Base-by-base conservation (phyloP, 2,888 invertebrate genomes). In the Coelogynopora nodosa region DNA sequence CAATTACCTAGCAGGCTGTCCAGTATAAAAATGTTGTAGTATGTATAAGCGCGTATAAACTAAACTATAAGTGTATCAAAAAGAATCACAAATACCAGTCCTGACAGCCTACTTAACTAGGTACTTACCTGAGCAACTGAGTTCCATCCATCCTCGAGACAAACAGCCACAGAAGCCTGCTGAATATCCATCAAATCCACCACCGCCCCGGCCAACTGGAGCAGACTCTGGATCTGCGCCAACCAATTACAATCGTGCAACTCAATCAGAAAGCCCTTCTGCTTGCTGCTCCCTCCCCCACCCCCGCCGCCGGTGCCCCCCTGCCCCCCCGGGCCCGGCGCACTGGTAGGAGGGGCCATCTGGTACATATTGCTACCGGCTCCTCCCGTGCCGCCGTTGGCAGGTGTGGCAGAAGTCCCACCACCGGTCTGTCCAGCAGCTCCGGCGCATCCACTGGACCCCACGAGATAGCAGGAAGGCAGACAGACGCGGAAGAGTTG, bases 101-200 rank as follows among this genome's bases (percentile, higher is more conserved):
- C n/a, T n/a, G n/a, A n/a, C n/a, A n/a, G n/a, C n/a, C n/a, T n/a
- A n/a, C n/a, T n/a, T n/a, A n/a, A n/a, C n/a, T n/a, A n/a, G n/a
- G n/a, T 49, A 49, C 49, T 26, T 27, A 87, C 87, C 83, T 87
- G 87, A 30, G 97, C 95, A 0, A 97, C 97, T 31, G 96, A 94
- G 91, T 98, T 98, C 95, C 97, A 97, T 18, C 98, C 98, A 90
- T 98, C 97, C 92, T 98, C 98, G 30, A 99, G 93, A 86, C 97
- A 96, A 67, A 99, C 93, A 90, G 97, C 95, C 0, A 98, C 98
- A 0, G 97, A 97, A 0, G 97, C 96, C 0, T 97, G 97, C 92
- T 97, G 97, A 49, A 96, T 94, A 91, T 98, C 97, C 89, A 98
- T 94, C 80, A 98, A 93, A 92, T 98, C 97, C 0, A 98, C 97